phyloP scores from a whole-genome alignment of 2,888 invertebrate genomes.

The Nomada hirtipes region DNA sequence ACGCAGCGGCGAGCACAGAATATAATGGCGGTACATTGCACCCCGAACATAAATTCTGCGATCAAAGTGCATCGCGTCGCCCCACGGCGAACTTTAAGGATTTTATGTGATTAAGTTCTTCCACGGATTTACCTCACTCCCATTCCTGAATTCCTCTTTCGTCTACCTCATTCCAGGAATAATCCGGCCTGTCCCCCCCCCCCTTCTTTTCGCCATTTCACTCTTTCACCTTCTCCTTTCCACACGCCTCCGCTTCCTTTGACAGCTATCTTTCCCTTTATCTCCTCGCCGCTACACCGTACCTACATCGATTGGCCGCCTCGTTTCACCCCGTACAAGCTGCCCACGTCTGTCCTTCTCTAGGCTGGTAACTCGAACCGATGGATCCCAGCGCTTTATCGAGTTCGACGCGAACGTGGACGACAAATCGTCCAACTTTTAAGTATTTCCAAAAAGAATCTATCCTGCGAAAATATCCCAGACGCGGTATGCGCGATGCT shows the following conservation, averaged over 20 bases:
- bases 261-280: slow-evolving; percentile 38
- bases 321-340: slow-evolving; percentile 4
- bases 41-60: slow-evolving; percentile 74
- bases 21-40: slow-evolving; percentile 77
- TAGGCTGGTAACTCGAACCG: slow-evolving; percentile 51
- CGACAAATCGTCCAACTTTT: slow-evolving; percentile 80
- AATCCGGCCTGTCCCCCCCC: slow-evolving; percentile 16
- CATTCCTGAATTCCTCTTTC: slow-evolving; percentile 19
- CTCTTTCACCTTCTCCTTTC: slow-evolving; percentile 6
- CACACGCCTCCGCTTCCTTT: background rate
- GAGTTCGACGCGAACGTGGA: slow-evolving; percentile 71
- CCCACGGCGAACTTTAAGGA: slow-evolving; percentile 74
- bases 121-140: slow-evolving; percentile 38
- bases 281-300: slow-evolving; percentile 14
- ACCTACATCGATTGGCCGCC: slow-evolving; percentile 56
- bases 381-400: slow-evolving; percentile 64
- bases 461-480: slow-evolving; percentile 75
- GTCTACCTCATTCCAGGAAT: slow-evolving; percentile 19
- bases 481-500: slow-evolving; percentile 18
- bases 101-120: slow-evolving; percentile 79
- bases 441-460: slow-evolving; percentile 80
- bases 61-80: slow-evolving; percentile 75
- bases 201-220: slow-evolving; percentile 16
- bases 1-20: slow-evolving; percentile 73
- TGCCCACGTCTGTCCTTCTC: slow-evolving; percentile 36